A percentile compares a stretch with the other conserved stretches of the same genome.
phyloP scores from a whole-genome alignment of 2,113 vertebrate genomes.

The Rousettus leschenaultii region DNA sequence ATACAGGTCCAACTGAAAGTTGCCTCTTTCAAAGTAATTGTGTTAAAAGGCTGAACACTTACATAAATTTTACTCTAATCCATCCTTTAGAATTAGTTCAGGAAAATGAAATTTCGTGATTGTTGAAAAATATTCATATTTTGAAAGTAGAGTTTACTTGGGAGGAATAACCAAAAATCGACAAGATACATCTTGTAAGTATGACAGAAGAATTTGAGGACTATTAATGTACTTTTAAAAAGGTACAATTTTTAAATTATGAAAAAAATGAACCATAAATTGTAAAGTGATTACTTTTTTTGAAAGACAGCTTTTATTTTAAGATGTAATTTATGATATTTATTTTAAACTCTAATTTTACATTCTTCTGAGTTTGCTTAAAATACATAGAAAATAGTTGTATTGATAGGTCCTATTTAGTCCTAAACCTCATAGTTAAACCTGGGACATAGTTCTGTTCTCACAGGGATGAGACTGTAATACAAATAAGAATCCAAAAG shows the following conservation, averaged over 20 bases:
- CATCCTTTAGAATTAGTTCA: not conserved
- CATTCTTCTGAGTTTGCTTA: not conserved
- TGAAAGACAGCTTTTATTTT: not conserved
- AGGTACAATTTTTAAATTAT: slow-evolving; percentile 1
- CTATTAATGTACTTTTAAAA: not conserved
- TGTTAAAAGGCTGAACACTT: not conserved
- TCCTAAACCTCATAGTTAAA: not conserved
- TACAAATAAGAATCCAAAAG: not conserved
- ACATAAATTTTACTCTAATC: not conserved
- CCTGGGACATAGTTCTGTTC: not conserved
- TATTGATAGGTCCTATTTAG: not conserved
- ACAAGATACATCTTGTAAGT: not conserved
- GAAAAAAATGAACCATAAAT: not conserved
- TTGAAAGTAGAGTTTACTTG: not conserved
- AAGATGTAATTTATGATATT: not conserved
- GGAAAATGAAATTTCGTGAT: not conserved
- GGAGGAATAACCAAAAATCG: not conserved
- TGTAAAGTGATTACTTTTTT: not conserved
- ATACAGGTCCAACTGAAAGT: not conserved
- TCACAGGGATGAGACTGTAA: not conserved
- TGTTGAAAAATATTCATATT: slow-evolving; percentile 6
- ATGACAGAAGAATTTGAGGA: not conserved
- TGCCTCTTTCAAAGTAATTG: not conserved
- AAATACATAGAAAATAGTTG: not conserved
- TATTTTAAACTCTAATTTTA: not conserved